These are phyloP conservation scores for Ceratitis capitata DNA, from an alignment of 1,140 invertebrate genomes.

Conservation along the genomic window DNA sequence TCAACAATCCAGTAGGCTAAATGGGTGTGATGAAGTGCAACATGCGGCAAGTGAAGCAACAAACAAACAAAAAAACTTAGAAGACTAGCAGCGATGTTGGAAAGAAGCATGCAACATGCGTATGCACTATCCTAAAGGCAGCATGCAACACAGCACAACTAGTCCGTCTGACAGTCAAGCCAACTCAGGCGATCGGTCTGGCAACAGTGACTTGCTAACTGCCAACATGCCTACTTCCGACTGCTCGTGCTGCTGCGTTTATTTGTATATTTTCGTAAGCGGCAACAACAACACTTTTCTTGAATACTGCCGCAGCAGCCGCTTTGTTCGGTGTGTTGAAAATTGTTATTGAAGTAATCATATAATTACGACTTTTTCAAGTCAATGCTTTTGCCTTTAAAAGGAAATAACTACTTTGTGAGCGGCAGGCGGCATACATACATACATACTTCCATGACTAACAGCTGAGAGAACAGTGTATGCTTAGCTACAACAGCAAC, in stretches of 20 bases:
- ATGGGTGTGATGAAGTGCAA: slow-evolving; percentile 41
- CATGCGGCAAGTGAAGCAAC: neutral
- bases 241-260: neutral
- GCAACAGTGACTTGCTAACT: neutral
- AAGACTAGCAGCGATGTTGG: neutral
- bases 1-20: neutral
- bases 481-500: neutral
- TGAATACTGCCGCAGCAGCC: neutral
- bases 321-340: slow-evolving; percentile 40
- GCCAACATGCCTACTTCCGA: neutral
- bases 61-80: slow-evolving; percentile 32
- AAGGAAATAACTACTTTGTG: slow-evolving; percentile 44
- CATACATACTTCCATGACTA: neutral
- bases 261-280: neutral
- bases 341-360: slow-evolving; percentile 48
- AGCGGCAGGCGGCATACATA: neutral
- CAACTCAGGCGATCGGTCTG: neutral
- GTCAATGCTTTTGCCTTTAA: slow-evolving; percentile 41
- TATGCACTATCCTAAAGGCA: neutral
- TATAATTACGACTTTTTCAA: slow-evolving; percentile 44
- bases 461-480: neutral
- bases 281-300: neutral
- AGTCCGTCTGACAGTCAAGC: neutral
- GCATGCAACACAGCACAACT: neutral
- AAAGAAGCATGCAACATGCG: neutral